A percentile compares a stretch with the other conserved stretches of the same genome.
phyloP scores from a whole-genome alignment of 2,888 invertebrate genomes.

The Uropetala carovei region DNA sequence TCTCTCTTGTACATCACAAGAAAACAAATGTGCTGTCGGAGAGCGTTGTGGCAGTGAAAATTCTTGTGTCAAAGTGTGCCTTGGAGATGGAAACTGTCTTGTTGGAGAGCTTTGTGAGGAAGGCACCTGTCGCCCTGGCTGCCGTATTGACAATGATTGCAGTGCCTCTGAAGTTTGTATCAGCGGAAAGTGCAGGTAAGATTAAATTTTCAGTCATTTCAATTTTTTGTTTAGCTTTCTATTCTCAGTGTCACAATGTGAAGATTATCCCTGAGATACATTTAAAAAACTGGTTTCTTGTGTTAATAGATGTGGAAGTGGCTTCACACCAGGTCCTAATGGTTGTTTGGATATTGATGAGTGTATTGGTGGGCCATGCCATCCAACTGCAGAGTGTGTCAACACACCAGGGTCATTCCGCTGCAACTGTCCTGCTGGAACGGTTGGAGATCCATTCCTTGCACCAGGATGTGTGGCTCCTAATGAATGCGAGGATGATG shows the following conservation, averaged over 20 bases:
- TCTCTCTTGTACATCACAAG: constrained; percentile 85
- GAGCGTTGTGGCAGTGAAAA: constrained; percentile 86
- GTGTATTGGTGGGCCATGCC: constrained; percentile 87
- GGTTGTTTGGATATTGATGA: constrained; percentile 91
- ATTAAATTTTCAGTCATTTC: neutral
- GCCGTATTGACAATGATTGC: constrained; percentile 89
- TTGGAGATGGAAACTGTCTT: constrained; percentile 92
- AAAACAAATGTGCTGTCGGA: constrained; percentile 85
- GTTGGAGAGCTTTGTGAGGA: constrained; percentile 92
- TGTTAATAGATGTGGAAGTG: constrained; percentile 80
- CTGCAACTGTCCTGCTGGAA: constrained; percentile 87
- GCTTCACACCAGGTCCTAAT: constrained; percentile 84
- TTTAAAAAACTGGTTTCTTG: neutral
- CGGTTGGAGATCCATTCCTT: constrained; percentile 84
- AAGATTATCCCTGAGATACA: neutral
- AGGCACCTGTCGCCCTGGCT: constrained; percentile 90
- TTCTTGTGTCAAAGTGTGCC: constrained; percentile 90
- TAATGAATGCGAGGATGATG: constrained; percentile 85
- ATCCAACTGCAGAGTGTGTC: constrained; percentile 86
- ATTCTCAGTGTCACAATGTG: neutral
- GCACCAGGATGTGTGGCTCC: constrained; percentile 87
- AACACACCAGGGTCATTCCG: constrained; percentile 89
- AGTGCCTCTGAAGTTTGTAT: constrained; percentile 86
- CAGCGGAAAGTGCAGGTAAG: constrained; percentile 81
- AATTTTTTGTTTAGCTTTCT: neutral